Evolutionary conservation across 2,888 invertebrate species (phyloP), one percentile per base, ranked within the genome.

Genomic region (Callyntrura guangdongensis): DNA sequence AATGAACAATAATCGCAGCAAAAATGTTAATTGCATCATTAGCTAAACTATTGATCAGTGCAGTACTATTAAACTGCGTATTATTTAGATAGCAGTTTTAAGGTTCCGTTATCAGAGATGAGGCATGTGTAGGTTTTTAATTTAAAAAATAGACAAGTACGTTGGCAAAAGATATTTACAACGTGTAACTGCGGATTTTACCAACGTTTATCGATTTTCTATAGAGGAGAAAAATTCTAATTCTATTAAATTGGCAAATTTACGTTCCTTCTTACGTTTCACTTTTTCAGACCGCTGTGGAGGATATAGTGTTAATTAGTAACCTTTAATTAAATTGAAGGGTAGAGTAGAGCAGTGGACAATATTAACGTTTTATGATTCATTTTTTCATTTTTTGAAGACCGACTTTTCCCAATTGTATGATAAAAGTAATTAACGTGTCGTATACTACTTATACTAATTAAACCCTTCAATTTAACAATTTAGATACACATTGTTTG

Each of bases 111-210:
- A 0, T 20, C 47, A 74, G 3, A 74, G 36, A 36, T 36, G 36
- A 36, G 72, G 72, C 72, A 74, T 17, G 72, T 74, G 72, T 74
- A 9, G 72, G 49, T 49, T 20, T 5, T 36, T 3, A 47, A 74
- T 11, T 47, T 49, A 47, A 74, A 45, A 12, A 17, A 14, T 69
- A 74, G 72, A 20, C 72, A 74, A 49, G 45, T n/a, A 45, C 45
- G 72, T 11, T 47, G 2, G 22, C 22, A 0, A 22, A 64, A 64
- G 25, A 1, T 22, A 22, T 22, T 5, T 9, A 64, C 6, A 6
- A 36, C 36, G 36, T n/a, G 17, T 3, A 61, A 27, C 25, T 14
- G 27, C 14, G 25, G 12, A 17, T 27, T 27, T 14, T 17, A 9
- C 22, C n/a, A 6, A 61, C 20, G 61, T 5, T 61, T 61, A 20